Conservation (phyloP, 2,797 vertebrate species). For the Pantherophis alleghaniensis region DNA sequence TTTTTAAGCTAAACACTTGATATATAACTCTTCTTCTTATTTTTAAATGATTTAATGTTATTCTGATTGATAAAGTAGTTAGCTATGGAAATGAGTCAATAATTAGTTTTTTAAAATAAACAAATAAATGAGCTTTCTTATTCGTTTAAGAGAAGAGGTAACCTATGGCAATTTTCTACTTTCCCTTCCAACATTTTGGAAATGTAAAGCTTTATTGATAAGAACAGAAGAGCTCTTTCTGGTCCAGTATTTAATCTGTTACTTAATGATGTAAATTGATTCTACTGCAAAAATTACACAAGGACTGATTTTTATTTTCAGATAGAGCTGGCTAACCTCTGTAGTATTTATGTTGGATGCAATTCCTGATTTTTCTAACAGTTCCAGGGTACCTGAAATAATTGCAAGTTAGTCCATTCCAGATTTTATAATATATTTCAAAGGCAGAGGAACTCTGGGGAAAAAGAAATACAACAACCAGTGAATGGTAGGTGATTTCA, state of each 20-base stretch:
- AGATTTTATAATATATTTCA: background rate
- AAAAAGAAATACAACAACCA: background rate
- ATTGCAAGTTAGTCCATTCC: background rate
- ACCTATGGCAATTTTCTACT: background rate
- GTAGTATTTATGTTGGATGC: background rate
- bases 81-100: background rate
- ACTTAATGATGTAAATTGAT: background rate
- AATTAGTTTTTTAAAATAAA: background rate
- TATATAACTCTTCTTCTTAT: background rate
- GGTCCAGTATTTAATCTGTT: slow-evolving; percentile 6
- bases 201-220: slow-evolving; percentile 22
- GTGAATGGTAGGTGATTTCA: background rate
- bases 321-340: background rate
- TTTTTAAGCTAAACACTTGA: background rate
- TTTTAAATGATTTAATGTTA: background rate
- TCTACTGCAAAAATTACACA: background rate
- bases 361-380: background rate
- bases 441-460: background rate
- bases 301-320: background rate
- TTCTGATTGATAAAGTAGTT: background rate
- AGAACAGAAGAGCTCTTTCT: slow-evolving; percentile 20
- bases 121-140: background rate
- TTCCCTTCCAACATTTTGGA: background rate
- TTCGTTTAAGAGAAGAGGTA: background rate
- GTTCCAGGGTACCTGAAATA: background rate